Base-by-base conservation (phyloP, 2,888 invertebrate species). In the Norana najaformis region DNA sequence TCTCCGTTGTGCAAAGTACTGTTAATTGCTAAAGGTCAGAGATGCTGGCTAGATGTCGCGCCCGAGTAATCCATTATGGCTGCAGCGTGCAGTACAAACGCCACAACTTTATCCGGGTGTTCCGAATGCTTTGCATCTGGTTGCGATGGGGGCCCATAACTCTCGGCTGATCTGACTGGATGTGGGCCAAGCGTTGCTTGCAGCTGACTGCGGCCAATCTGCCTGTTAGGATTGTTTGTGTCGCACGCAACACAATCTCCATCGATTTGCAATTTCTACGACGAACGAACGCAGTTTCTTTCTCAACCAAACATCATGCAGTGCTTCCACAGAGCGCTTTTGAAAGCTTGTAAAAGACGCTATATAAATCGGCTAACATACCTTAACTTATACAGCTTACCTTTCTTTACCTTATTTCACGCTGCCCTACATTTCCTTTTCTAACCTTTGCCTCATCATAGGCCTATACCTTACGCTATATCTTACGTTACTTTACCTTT, bases 41-140 rank as follows among this genome's bases (percentile, higher is more conserved):
- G n/a, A 69, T 69, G 69, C 69, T n/a, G 69, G 69, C 69, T n/a
- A 69, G 69, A 69, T 69, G 69, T 69, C 69, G 69, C 69, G n/a
- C 2, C 69, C 69, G 69, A 6, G 16, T 69, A 69, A 69, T 69
- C 69, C 11, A 69, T 69, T 69, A 69, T 69, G 69, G 69, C n/a
- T 69, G 69, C 69, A 69, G 13, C 69, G 69, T n/a, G 30, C 69
- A n/a, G 69, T 69, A n/a, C 30, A n/a, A 69, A 8, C 69, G n/a
- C 8, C 69, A n/a, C n/a, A 69, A 69, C n/a, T 69, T 16, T 30
- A 69, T 69, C 69, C 69, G 11, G 4, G 8, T 16, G n/a, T 11
- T 4, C 11, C 69, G 69, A 69, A 69, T 8, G 69, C 69, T 8
- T 69, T n/a, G 30, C 69, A 69, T 69, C 69, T 69, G 69, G 69